Base-by-base conservation (phyloP, 2,797 vertebrate species). In the Botia almorhae region DNA sequence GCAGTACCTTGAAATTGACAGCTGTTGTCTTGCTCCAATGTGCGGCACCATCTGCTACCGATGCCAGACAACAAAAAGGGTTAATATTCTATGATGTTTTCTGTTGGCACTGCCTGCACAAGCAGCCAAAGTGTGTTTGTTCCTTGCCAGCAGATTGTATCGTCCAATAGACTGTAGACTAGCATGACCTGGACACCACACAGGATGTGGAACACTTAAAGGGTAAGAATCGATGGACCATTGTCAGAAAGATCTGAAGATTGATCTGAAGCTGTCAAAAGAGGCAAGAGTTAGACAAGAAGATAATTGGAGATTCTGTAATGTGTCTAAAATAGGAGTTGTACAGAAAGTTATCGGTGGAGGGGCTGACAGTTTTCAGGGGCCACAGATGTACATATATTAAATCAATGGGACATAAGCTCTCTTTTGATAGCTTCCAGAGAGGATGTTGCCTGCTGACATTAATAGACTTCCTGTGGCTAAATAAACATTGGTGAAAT, bases 31-130 rank as follows among this genome's bases (percentile, higher is more conserved):
- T 90, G 92, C 90, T 87, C 81, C 81, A 80, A 76, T 87, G 89
- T 88, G 87, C 82, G 69, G 90, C 92, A 92, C 94, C 94, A 95
- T 95, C 94, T 95, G 93, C 86, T 89, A 87, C 88, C 82, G 90
- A 92, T 93, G 94, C 92, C 92, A 93, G 90, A 91, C 90, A 94
- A 91, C 91, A 92, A 92, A 93, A 94, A 94, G 94, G 94, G 94
- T 95, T 95, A 95, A 95, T 94, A 94, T 93, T 94, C 93, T 93
- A 93, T 94, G 92, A 95, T 94, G 93, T 93, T 93, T 93, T 92
- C 91, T 93, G 91, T 90, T 91, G 93, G 92, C 89, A 90, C 89
- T 90, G 90, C 85, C 85, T 91, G 85, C 78, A 29, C 81, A 81
- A 89, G 85, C 89, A 88, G 90, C 88, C 90, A 92, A 87, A 88